Evolutionary conservation across 2,113 vertebrate genomes (phyloP).

Genomic region (Climacteris rufus): DNA sequence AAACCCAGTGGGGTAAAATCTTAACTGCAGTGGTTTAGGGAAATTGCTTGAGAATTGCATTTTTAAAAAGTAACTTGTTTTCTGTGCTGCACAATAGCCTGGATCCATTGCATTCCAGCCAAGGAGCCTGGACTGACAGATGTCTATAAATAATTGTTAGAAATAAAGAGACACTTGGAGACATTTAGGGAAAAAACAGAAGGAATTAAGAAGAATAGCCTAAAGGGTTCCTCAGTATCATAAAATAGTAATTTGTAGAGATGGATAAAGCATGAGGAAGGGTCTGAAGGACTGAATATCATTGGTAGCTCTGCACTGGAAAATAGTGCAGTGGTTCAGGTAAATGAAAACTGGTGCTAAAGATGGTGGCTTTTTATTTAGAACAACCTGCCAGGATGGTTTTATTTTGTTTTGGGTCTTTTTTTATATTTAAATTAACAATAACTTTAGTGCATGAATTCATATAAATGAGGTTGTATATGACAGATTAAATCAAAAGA

Average conservation of each 20-base stretch:
- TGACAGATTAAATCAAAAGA: background rate
- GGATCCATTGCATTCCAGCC: background rate
- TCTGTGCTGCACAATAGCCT: background rate
- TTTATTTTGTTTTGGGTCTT: background rate
- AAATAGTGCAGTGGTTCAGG: background rate
- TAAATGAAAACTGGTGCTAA: background rate
- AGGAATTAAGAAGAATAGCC: background rate
- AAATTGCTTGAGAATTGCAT: background rate
- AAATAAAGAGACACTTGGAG: background rate
- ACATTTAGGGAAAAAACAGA: background rate
- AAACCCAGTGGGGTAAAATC: background rate
- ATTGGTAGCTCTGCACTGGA: background rate
- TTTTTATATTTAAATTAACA: background rate
- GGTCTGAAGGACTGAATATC: background rate
- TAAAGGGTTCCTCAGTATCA: background rate
- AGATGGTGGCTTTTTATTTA: background rate
- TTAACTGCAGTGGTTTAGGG: background rate
- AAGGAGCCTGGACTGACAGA: background rate
- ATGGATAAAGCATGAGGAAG: background rate
- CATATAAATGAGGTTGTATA: background rate
- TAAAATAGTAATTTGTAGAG: conserved; percentile 6
- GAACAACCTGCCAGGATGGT: background rate
- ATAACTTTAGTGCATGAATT: background rate
- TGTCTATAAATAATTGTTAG: conserved; percentile 8
- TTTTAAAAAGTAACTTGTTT: background rate